Percentiles rank a stretch among this genome's conserved stretches.
Evolutionary conservation across 2,888 invertebrate species (phyloP).

Genomic region (Orgyia antiqua): DNA sequence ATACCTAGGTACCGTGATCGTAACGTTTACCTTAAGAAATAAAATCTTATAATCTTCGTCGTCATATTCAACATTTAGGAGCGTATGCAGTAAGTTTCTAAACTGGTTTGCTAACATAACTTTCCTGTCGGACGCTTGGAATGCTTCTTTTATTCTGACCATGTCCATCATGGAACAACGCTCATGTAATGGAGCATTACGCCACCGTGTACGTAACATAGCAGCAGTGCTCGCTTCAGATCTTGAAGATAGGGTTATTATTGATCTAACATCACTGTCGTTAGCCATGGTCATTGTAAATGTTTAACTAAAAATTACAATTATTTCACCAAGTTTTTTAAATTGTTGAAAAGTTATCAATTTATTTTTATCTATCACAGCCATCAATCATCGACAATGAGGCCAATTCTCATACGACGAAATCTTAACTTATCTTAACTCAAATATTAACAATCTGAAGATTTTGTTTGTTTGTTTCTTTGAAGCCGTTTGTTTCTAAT

Average conservation of each 20-base stretch:
- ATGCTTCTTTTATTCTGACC: constrained; percentile 62
- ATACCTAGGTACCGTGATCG: too few relatives aligned
- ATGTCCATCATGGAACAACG: constrained; percentile 62
- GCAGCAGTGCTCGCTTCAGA: constrained; percentile 51
- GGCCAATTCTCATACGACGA: too few relatives aligned
- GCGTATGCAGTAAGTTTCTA: constrained; percentile 49
- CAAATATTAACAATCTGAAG: too few relatives aligned
- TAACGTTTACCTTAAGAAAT: constrained; percentile 82
- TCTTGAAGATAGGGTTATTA: constrained; percentile 46
- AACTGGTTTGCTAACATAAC: constrained; percentile 61
- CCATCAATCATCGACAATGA: too few relatives aligned
- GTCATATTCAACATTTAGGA: constrained; percentile 69
- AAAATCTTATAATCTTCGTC: constrained; percentile 80
- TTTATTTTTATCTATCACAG: too few relatives aligned
- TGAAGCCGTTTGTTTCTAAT: too few relatives aligned
- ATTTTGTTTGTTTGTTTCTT: too few relatives aligned
- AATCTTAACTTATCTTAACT: too few relatives aligned
- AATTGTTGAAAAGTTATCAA: too few relatives aligned
- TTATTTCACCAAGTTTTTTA: too few relatives aligned
- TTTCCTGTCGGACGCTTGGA: constrained; percentile 55
- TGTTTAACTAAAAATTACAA: too few relatives aligned
- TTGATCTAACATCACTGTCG: constrained; percentile 49
- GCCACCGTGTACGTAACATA: constrained; percentile 32
- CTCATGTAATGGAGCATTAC: constrained; percentile 57
- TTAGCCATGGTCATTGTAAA: constrained; percentile 52